These are phyloP conservation scores for Clinocottus analis DNA, from an alignment of 2,113 vertebrate species.

Conservation along the genomic window DNA sequence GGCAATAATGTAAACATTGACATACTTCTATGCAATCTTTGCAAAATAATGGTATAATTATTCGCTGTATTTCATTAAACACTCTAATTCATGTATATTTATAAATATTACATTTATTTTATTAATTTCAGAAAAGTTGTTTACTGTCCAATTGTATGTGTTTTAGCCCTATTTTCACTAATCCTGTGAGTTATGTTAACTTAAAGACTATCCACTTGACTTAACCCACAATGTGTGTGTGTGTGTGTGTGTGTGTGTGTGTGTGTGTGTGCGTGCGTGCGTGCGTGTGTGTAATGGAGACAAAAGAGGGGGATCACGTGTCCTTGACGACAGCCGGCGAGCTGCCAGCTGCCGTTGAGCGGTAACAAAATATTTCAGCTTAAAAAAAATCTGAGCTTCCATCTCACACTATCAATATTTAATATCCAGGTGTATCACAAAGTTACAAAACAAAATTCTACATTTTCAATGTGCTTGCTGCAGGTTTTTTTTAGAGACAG, in stretches of 20 bases:
- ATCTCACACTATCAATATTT: not conserved
- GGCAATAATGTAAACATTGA: too few relatives aligned
- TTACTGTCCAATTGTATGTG: too few relatives aligned
- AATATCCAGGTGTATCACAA: not conserved
- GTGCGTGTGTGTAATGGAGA: constrained; percentile 21
- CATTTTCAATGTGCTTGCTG: not conserved
- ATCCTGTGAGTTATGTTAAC: not conserved
- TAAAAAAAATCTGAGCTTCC: not conserved
- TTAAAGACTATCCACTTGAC: not conserved
- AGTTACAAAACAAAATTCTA: not conserved
- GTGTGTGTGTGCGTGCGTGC: constrained; percentile 10
- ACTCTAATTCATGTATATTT: too few relatives aligned
- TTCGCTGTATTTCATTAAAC: not conserved
- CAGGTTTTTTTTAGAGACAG: not conserved
- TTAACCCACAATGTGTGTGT: too few relatives aligned
- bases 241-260: not conserved
- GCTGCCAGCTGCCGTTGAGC: constrained; percentile 20
- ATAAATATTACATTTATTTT: too few relatives aligned
- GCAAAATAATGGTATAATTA: too few relatives aligned
- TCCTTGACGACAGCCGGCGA: constrained; percentile 43
- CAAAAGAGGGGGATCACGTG: constrained; percentile 38
- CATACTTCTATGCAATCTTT: too few relatives aligned
- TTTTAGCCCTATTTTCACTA: not conserved
- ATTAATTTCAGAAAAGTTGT: too few relatives aligned
- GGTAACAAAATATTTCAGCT: not conserved